Evolutionary conservation across 37 sponge, comb jelly and placozoan genomes (phyloP), one percentile per base, ranked within the genome.

Genomic region (Tethya wilhelma): DNA sequence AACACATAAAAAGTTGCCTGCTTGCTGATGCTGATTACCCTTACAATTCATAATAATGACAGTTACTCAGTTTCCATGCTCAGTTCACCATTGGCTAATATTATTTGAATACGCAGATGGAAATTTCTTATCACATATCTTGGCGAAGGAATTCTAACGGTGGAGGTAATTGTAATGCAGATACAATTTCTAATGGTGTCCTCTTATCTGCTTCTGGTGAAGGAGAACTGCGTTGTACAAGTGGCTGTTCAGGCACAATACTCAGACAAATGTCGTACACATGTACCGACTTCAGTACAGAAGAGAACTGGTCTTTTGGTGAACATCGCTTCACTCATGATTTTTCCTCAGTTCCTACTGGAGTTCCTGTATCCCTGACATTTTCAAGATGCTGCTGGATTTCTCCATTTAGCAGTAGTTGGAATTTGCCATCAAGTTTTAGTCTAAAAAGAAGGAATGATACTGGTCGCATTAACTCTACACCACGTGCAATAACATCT

Each of bases 231-330:
- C 20, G 0, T 0, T 81, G 82, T 58, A 57, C 4, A 2, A 26
- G 36, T 68, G 69, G 80, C 1, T 79, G 80, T 68, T 68, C 80
- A 69, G 67, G 69, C 25, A 44, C 56, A 31, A 79, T 79, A 9
- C 38, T 70, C 33, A 39, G 69, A 19, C 20, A 11, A 31, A 69
- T 80, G 80, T 26, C 43, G 12, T 80, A 80, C 38, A 63, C n/a
- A 33, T 85, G 86, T 59, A 77, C 79, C 53, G 71, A 70, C 57
- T 85, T 77, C 40, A 85, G 86, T 70, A 56, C 8, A 32, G 58
- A 40, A 44, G 86, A 85, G 34, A 45, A 85, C 43, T 85, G 86
- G 86, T 62, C 86, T 30, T 69, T 49, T 85, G 86, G 86, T 43
- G 62, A 44, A 38, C 9, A 38, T 44, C 46, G 26, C 0, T 72